Evolutionary conservation across 92 coral and sea anemone species (phyloP).

Genomic region (Blastomussa wellsi): DNA sequence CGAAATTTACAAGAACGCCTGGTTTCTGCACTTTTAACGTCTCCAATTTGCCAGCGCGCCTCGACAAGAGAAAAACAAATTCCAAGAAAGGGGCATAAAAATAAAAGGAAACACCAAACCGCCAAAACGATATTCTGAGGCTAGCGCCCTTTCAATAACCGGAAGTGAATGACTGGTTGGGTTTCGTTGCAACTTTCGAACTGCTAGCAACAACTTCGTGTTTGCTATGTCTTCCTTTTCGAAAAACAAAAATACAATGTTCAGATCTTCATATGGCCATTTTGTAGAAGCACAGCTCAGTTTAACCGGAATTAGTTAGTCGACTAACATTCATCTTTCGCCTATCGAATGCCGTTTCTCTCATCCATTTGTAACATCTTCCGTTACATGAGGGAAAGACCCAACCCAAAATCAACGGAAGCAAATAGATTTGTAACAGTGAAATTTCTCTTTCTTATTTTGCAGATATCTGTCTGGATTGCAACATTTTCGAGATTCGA

Average conservation of each 20-base stretch:
- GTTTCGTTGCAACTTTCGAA: conserved; percentile 35
- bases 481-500: not conserved
- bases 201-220: not conserved
- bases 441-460: conserved; percentile 25
- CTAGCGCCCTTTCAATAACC: not conserved
- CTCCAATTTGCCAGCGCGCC: not conserved
- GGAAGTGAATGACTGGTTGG: conserved; percentile 1
- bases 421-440: not conserved
- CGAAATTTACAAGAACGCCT: not conserved
- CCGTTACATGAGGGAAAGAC: conserved; percentile 3
- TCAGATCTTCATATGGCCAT: not conserved
- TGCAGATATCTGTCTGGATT: not conserved
- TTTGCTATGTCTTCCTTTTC: conserved; percentile 17
- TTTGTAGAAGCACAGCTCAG: not conserved
- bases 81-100: not conserved
- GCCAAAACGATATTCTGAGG: not conserved
- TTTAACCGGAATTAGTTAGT: too few relatives aligned
- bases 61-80: not conserved
- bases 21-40: not conserved
- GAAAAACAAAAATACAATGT: not conserved
- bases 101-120: too few relatives aligned
- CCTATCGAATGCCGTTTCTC: not conserved
- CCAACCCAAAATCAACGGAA: conserved; percentile 19
- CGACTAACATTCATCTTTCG: too few relatives aligned
- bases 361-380: not conserved